Evolutionary conservation across 2,797 vertebrate genomes (phyloP).

Genomic region (Gymnothorax javanicus): DNA sequence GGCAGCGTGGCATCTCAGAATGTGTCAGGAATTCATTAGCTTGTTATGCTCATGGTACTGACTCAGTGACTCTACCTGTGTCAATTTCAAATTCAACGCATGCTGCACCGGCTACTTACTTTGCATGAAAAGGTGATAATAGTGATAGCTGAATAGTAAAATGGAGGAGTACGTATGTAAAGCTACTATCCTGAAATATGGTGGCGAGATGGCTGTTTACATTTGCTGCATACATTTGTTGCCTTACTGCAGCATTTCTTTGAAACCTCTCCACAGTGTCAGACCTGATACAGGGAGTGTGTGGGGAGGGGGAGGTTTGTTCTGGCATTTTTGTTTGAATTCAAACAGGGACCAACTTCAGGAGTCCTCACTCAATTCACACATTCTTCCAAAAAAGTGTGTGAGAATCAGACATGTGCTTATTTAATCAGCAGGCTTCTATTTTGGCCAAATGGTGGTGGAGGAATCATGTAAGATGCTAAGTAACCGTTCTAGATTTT

Average conservation of each 20-base stretch:
- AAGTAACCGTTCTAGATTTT: not conserved
- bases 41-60: conserved; percentile 17
- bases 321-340: not conserved
- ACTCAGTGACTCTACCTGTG: conserved; percentile 19
- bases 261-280: not conserved
- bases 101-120: not conserved
- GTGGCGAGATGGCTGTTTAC: not conserved
- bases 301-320: not conserved
- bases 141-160: not conserved
- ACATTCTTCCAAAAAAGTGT: not conserved
- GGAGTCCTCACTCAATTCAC: not conserved
- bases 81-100: conserved; percentile 18
- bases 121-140: not conserved
- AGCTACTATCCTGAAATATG: not conserved
- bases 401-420: not conserved
- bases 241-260: not conserved
- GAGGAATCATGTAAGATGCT: not conserved
- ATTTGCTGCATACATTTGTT: not conserved
- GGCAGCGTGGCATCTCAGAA: not conserved
- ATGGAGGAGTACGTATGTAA: not conserved
- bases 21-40: conserved; percentile 26
- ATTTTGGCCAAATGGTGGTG: not conserved
- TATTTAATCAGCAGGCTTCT: not conserved
- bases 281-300: not conserved
- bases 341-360: not conserved